Base-by-base conservation (phyloP, 1,140 invertebrate genomes). In the Maconellicoccus hirsutus region DNA sequence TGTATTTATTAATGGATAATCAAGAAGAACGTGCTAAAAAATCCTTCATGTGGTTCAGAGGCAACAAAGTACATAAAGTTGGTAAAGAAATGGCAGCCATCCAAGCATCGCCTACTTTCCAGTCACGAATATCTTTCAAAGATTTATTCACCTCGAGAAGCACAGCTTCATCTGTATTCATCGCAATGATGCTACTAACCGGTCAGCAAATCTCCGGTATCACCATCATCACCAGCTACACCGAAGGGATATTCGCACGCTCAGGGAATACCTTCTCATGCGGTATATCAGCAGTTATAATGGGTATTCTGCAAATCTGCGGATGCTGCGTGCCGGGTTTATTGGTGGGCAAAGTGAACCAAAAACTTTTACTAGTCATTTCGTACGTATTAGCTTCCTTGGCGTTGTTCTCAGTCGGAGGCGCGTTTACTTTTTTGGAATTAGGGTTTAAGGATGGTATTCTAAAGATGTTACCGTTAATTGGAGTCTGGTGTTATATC, bases 161-260 rank as follows among this genome's bases (percentile, higher is more conserved):
- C 3, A 66, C 33, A 16, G 21, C 63, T 14, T 90, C 86, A 78
- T 88, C 86, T 7, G 77, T 93, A 10, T 71, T 86, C 8, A 89
- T 94, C 27, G 86, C 84, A 33, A 84, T 90, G 73, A 85, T 86
- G 14, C 80, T 94, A 0, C 91, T 94, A 88, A 80, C 90, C 61
- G 89, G 93, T 78, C 92, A 94, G 76, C 92, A 94, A 77, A 79
- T 94, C 23, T 88, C 86, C 71, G 91, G 92, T 52, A 89, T 94
- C 16, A 93, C 93, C 75, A 89, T 88, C 0, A 87, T 94, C 23
- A 86, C 92, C 71, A 93, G 93, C 77, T 93, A 93, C 75, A 83
- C 87, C 0, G 83, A 83, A 0, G 75, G 79, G 0, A 93, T 95
- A 72, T 93, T 95, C 75, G 72, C 81, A 71, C 80, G 78, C 16